These are phyloP conservation scores for Neodiprion pinetum DNA, from an alignment of 1,140 invertebrate genomes.

Conservation along the genomic window DNA sequence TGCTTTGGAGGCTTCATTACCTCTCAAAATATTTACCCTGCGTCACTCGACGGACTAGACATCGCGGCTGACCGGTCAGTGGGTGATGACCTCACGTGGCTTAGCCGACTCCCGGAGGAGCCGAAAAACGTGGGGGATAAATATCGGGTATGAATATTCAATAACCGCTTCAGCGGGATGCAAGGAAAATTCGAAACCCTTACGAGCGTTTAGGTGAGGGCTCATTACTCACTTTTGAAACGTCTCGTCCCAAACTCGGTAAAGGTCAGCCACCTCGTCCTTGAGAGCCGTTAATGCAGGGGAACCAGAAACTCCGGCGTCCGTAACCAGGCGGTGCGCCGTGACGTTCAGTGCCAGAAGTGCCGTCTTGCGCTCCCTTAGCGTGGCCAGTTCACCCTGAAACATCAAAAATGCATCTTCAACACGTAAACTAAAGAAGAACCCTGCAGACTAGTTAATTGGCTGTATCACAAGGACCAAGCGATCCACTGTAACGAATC, in stretches of 20 bases:
- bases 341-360: slow-evolving; percentile 78
- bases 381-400: slow-evolving; percentile 69
- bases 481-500: too few species aligned
- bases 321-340: slow-evolving; percentile 73
- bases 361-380: slow-evolving; percentile 74
- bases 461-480: too few species aligned
- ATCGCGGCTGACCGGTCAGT: background rate
- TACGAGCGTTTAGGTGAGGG: background rate
- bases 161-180: background rate
- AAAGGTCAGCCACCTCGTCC: slow-evolving; percentile 76
- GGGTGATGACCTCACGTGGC: background rate
- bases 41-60: slow-evolving; percentile 35
- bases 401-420: slow-evolving; percentile 40
- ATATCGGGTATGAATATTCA: background rate
- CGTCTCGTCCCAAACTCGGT: slow-evolving; percentile 79
- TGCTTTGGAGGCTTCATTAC: slow-evolving; percentile 58
- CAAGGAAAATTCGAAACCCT: too few species aligned
- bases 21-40: slow-evolving; percentile 60
- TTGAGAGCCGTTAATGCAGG: slow-evolving; percentile 66
- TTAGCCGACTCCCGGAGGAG: background rate
- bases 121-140: background rate
- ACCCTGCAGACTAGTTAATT: too few species aligned
- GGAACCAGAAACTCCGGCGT: slow-evolving; percentile 59
- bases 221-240: slow-evolving; percentile 71
- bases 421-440: background rate